Evolutionary conservation across 2,113 vertebrate genomes (phyloP).

Genomic region (Egretta garzetta): DNA sequence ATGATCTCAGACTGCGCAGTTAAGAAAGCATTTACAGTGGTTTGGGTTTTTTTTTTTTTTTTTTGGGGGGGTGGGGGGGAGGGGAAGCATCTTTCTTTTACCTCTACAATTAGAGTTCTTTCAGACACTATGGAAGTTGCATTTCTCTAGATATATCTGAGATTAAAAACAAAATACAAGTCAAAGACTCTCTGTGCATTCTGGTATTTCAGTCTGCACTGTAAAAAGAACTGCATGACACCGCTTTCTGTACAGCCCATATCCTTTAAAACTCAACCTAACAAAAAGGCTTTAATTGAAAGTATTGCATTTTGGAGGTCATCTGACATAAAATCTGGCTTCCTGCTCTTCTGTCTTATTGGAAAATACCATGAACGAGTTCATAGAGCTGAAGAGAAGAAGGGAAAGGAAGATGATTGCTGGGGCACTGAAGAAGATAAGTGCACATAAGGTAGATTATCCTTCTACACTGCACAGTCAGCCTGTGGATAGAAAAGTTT

Average conservation of each 20-base stretch:
- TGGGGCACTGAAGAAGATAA: background rate
- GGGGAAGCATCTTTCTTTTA: background rate
- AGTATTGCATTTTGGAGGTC: background rate
- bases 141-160: background rate
- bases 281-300: slow-evolving; percentile 42
- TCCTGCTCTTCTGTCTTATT: background rate
- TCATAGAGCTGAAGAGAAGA: background rate
- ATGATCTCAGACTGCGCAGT: background rate
- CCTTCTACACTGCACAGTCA: slow-evolving; percentile 6
- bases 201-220: background rate
- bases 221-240: background rate
- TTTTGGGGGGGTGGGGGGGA: background rate
- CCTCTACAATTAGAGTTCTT: background rate
- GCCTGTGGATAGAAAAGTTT: slow-evolving; percentile 45
- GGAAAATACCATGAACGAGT: background rate
- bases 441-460: slow-evolving; percentile 44
- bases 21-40: background rate
- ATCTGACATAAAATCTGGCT: background rate
- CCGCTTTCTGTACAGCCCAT: background rate
- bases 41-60: too few relatives aligned
- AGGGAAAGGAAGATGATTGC: background rate
- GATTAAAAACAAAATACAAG: background rate
- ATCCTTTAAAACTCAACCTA: background rate
- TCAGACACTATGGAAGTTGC: background rate
- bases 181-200: background rate